Evolutionary conservation across 1,140 invertebrate genomes (phyloP).

Genomic region (Pomacea maculata): DNA sequence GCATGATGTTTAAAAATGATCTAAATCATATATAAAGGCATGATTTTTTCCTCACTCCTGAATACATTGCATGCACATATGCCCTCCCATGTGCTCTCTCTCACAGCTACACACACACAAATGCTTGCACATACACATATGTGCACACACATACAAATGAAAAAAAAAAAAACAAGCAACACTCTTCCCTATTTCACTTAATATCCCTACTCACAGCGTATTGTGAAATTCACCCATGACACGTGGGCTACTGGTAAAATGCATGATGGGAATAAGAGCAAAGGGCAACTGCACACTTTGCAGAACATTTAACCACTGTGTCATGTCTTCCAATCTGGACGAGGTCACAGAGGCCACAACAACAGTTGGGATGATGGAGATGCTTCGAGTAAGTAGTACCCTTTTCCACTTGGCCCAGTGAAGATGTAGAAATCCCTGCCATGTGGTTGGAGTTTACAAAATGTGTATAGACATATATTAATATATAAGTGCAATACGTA

Average conservation of each 20-base stretch:
- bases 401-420: slow-evolving; percentile 89
- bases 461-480: neutral
- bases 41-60: too few relatives aligned
- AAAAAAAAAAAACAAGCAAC: too few relatives aligned
- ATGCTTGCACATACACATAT: neutral
- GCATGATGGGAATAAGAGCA: slow-evolving; percentile 83
- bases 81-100: too few relatives aligned
- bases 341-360: slow-evolving; percentile 79
- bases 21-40: too few relatives aligned
- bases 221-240: slow-evolving; percentile 75
- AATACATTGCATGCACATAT: too few relatives aligned
- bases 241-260: slow-evolving; percentile 81
- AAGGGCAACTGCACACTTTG: slow-evolving; percentile 80
- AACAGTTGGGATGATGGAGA: slow-evolving; percentile 89
- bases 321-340: slow-evolving; percentile 81
- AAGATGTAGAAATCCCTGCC: slow-evolving; percentile 84
- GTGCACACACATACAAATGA: neutral
- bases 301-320: slow-evolving; percentile 86
- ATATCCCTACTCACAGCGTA: slow-evolving; percentile 42
- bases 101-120: too few relatives aligned
- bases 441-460: slow-evolving; percentile 12
- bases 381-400: slow-evolving; percentile 84
- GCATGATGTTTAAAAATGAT: too few relatives aligned
- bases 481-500: neutral
- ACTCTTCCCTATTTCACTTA: neutral